phyloP scores from a whole-genome alignment of 1,140 invertebrate genomes.

The Aphis craccivora region DNA sequence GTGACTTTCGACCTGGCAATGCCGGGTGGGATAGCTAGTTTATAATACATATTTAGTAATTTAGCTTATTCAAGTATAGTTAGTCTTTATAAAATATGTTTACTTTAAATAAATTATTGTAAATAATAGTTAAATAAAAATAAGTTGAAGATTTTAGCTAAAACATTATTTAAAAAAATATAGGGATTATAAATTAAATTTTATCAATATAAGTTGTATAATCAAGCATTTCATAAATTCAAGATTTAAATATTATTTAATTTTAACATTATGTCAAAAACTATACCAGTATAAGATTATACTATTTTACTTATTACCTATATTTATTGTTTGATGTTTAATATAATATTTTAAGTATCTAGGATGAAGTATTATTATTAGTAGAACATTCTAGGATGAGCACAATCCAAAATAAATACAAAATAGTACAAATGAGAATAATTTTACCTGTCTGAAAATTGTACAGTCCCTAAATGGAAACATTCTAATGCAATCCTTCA shows the following conservation, averaged over 20 bases:
- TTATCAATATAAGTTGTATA: too few relatives aligned
- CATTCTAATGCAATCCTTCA: conserved; percentile 83
- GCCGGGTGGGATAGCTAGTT: too few relatives aligned
- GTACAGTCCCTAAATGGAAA: conserved; percentile 88
- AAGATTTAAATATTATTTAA: not conserved
- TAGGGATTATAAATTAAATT: too few relatives aligned
- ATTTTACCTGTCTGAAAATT: conserved; percentile 76
- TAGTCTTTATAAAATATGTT: too few relatives aligned
- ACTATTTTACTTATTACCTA: not conserved
- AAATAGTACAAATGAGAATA: not conserved
- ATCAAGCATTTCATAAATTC: too few relatives aligned
- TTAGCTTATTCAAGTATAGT: not conserved
- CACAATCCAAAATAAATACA: not conserved
- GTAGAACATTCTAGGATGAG: not conserved
- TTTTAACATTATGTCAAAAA: not conserved
- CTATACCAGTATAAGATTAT: too few relatives aligned
- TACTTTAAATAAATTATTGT: not conserved
- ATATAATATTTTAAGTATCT: not conserved
- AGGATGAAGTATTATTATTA: not conserved
- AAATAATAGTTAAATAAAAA: not conserved
- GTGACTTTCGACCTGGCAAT: too few relatives aligned
- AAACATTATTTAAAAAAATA: too few relatives aligned
- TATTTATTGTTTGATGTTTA: not conserved
- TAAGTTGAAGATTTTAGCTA: too few relatives aligned
- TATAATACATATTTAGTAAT: too few relatives aligned